Percentiles rank a stretch among this genome's conserved stretches.
phyloP scores from a whole-genome alignment of 2,888 invertebrate species.

The Lithosia quadra region DNA sequence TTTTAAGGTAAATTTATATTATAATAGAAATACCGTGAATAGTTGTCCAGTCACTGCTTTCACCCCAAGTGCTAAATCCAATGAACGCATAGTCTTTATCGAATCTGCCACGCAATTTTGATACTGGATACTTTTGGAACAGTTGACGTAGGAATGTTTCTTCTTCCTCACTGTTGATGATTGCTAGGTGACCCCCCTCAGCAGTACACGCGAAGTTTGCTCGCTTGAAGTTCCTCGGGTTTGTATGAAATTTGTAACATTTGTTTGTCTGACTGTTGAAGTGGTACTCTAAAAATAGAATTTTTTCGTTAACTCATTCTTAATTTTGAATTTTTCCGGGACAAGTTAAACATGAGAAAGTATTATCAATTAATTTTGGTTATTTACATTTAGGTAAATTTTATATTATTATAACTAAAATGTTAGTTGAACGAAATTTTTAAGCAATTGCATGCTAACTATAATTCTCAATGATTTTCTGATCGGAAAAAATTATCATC shows the following conservation, averaged over 20 bases:
- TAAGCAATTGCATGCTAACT: too few species aligned
- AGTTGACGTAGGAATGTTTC: slow-evolving; percentile 47
- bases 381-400: too few species aligned
- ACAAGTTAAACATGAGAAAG: too few species aligned
- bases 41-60: slow-evolving; percentile 12
- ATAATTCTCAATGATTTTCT: too few species aligned
- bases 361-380: too few species aligned
- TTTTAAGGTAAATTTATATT: too few species aligned
- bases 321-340: too few species aligned
- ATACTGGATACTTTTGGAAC: slow-evolving; percentile 46
- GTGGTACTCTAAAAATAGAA: slow-evolving; percentile 53
- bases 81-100: slow-evolving; percentile 34
- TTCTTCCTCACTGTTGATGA: slow-evolving; percentile 62
- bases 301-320: too few species aligned
- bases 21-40: slow-evolving; percentile 8
- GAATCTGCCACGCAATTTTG: slow-evolving; percentile 33
- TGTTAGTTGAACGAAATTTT: too few species aligned
- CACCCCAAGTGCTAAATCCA: slow-evolving; percentile 15
- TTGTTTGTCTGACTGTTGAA: slow-evolving; percentile 54
- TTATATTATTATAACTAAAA: too few species aligned
- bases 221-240: slow-evolving; percentile 57
- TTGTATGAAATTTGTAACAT: slow-evolving; percentile 66
- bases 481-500: too few species aligned
- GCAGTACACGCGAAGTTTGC: slow-evolving; percentile 63
- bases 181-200: slow-evolving; percentile 61